Evolutionary conservation across 2,113 vertebrate species (phyloP), one percentile per base, ranked within the genome.

Genomic region (Atlantisia rogersi): DNA sequence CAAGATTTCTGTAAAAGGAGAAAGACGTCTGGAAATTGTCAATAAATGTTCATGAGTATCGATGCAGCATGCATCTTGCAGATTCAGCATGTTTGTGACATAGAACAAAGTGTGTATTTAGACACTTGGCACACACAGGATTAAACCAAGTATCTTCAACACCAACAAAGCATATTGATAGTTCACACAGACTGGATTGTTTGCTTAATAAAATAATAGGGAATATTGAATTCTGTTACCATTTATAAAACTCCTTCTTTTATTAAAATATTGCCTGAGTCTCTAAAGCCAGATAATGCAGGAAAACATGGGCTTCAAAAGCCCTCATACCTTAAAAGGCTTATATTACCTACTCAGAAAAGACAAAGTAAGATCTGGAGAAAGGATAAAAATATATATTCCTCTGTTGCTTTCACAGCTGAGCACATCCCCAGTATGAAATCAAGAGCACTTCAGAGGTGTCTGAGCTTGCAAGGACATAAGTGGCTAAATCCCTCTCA

Each of bases 381-480:
- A 94, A 79, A 85, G 53, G 26, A 48, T 48, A 48, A 48, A 48
- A 14, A 28, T 53, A 53, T 53, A 35, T 84, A 73, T 40, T 82
- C 56, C 62, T 71, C 60, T 20, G 60, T 69, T 95, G 84, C 94
- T 95, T 96, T 95, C 75, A 92, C 92, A 97, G 94, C 88, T 96
- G 92, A 70, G 63, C 44, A 90, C 48, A 86, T 90, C 70, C 75
- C 31, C 79, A 80, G 7, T n/a, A 85, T 2, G 12, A 93, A 96
- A 94, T 88, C 67, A 86, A 95, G 68, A 58, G 67, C 67, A 59
- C 82, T 82, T 63, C 32, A 80, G 78, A 94, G 79, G 65, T 92
- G 63, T 35, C 67, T 92, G 82, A 80, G 67, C 85, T 90, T 90
- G 79, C 35, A 95, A 90, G 53, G 59, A 90, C 40, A 62, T 88